Percentiles rank a stretch among this genome's conserved stretches.
These are phyloP conservation scores for Copidosoma floridanum DNA, from an alignment of 1,140 invertebrate genomes.

Conservation along the genomic window DNA sequence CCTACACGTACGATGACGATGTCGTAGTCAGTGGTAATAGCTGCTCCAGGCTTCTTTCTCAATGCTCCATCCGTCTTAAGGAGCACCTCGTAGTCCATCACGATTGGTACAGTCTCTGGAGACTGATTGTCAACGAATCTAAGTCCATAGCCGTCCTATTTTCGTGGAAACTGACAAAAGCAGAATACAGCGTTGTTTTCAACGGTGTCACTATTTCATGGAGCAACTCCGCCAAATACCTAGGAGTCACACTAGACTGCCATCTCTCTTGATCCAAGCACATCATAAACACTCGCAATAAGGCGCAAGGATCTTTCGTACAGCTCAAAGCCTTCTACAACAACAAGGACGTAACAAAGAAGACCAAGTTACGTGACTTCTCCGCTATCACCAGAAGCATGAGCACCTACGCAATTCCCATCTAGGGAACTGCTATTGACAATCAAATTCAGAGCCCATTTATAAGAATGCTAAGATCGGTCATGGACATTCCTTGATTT, in stretches of 20 bases:
- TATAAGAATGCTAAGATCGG: too few relatives aligned
- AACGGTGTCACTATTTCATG: not conserved
- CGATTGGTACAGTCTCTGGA: slow-evolving; percentile 10
- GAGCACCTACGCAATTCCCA: too few relatives aligned
- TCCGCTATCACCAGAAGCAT: too few relatives aligned
- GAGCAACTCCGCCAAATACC: slow-evolving; percentile 9
- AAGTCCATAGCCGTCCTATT: slow-evolving; percentile 16
- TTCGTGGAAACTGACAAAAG: not conserved
- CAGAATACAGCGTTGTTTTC: not conserved
- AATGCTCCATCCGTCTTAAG: not conserved
- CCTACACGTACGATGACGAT: too few relatives aligned
- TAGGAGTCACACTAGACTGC: not conserved
- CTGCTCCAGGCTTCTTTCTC: too few relatives aligned
- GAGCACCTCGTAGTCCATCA: not conserved
- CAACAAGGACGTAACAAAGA: not conserved
- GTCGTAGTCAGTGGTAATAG: too few relatives aligned
- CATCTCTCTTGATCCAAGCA: slow-evolving; percentile 12
- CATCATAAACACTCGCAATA: not conserved
- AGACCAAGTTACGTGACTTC: slow-evolving; percentile 9
- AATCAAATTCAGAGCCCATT: too few relatives aligned
- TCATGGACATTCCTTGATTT: too few relatives aligned
- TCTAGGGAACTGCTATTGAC: too few relatives aligned
- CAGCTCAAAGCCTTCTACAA: slow-evolving; percentile 9
- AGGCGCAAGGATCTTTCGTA: not conserved
- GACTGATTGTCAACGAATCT: slow-evolving; percentile 7